Conservation (phyloP, 2,113 vertebrate species). For the Benitochromis conjunctus region DNA sequence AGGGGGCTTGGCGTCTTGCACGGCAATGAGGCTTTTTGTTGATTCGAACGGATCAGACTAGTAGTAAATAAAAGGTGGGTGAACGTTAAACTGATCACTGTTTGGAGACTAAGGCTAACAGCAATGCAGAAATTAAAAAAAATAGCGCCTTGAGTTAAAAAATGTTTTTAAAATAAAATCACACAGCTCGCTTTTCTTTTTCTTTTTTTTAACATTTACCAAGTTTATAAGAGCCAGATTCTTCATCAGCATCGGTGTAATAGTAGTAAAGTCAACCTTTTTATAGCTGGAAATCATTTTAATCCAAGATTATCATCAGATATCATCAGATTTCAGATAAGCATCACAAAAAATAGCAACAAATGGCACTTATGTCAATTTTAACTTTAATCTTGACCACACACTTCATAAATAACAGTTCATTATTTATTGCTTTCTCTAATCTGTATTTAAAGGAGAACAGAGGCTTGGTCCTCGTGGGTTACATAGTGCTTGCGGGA, state of each 20-base stretch:
- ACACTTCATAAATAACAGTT: slow-evolving; percentile 63
- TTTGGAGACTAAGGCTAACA: neutral
- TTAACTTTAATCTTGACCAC: slow-evolving; percentile 60
- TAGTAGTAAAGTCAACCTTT: neutral
- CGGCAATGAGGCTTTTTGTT: slow-evolving; percentile 46
- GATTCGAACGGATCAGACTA: slow-evolving; percentile 22
- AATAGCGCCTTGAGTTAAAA: neutral
- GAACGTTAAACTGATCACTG: neutral
- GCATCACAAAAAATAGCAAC: neutral
- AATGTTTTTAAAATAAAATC: too few relatives aligned
- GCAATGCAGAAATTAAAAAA: neutral
- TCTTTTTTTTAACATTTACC: neutral
- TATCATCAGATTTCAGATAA: neutral
- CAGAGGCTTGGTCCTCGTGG: slow-evolving; percentile 36
- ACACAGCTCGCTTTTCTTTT: neutral
- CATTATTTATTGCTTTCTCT: slow-evolving; percentile 65
- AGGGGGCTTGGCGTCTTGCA: slow-evolving; percentile 32
- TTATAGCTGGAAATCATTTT: neutral
- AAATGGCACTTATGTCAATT: slow-evolving; percentile 30
- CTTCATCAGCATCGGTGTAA: neutral
- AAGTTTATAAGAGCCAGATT: neutral
- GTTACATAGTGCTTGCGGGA: slow-evolving; percentile 56
- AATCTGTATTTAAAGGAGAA: slow-evolving; percentile 52
- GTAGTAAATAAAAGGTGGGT: slow-evolving; percentile 10
- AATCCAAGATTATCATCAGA: neutral